phyloP scores from a whole-genome alignment of 2,888 invertebrate genomes.

The Nymphalis urticae region DNA sequence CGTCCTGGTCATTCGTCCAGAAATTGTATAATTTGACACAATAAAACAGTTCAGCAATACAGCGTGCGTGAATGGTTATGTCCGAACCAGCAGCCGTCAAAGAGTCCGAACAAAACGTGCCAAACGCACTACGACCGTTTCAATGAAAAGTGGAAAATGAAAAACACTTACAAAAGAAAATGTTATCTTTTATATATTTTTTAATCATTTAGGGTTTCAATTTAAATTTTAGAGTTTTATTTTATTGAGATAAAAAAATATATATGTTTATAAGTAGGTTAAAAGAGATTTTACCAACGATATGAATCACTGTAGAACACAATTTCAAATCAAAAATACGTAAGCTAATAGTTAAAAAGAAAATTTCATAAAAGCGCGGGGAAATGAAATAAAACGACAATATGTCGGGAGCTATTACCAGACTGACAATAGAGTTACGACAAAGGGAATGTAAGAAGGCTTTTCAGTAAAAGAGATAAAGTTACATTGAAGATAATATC shows the following conservation, averaged over 20 bases:
- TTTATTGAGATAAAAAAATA: background rate
- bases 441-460: conserved; percentile 69
- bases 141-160: conserved; percentile 64
- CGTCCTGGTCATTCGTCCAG: conserved; percentile 61
- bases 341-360: conserved; percentile 47
- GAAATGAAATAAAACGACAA: conserved; percentile 75
- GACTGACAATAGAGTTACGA: conserved; percentile 66
- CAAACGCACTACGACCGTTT: conserved; percentile 67
- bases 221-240: conserved; percentile 17
- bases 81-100: conserved; percentile 65
- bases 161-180: conserved; percentile 59
- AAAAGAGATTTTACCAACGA: background rate
- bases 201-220: conserved; percentile 34
- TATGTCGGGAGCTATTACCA: conserved; percentile 66
- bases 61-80: conserved; percentile 63
- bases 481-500: conserved; percentile 58
- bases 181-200: conserved; percentile 45
- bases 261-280: no score
- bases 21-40: conserved; percentile 73
- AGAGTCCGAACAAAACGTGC: conserved; percentile 73
- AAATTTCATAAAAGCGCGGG: conserved; percentile 63
- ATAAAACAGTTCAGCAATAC: conserved; percentile 61
- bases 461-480: conserved; percentile 62
- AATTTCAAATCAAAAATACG: conserved; percentile 5
- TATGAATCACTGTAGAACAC: background rate